Percentiles rank a stretch among this genome's conserved stretches.
Evolutionary conservation across 2,113 vertebrate species (phyloP).

Genomic region (Phyllopteryx taeniolatus): DNA sequence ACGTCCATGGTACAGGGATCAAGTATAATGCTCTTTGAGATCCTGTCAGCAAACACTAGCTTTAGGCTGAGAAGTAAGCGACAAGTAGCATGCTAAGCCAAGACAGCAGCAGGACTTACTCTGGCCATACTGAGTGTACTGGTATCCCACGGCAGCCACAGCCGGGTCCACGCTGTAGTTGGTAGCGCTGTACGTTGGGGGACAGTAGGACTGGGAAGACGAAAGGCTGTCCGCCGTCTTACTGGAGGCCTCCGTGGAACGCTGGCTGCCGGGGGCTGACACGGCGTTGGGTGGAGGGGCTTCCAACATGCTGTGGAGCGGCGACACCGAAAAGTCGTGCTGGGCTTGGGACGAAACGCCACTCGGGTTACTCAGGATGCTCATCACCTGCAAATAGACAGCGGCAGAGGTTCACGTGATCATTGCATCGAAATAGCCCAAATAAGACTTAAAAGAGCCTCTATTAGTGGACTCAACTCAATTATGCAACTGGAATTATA

Average conservation of each 20-base stretch:
- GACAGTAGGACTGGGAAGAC: constrained; percentile 94
- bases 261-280: constrained; percentile 92
- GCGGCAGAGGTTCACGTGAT: background rate
- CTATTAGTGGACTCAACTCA: background rate
- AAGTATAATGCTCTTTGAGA: background rate
- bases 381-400: constrained; percentile 85
- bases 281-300: constrained; percentile 77
- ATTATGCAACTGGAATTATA: too few relatives aligned
- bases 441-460: background rate
- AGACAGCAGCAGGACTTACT: constrained; percentile 78
- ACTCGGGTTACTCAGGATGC: constrained; percentile 87
- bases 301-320: constrained; percentile 86
- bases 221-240: constrained; percentile 89
- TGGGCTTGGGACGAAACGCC: constrained; percentile 84
- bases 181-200: constrained; percentile 91
- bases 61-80: background rate
- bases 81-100: background rate
- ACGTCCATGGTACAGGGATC: background rate
- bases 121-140: constrained; percentile 92
- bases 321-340: constrained; percentile 94
- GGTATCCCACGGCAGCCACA: constrained; percentile 85
- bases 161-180: constrained; percentile 94
- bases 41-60: constrained; percentile 1
- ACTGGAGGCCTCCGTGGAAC: constrained; percentile 80
- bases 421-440: background rate